phyloP scores from a whole-genome alignment of 1,140 invertebrate species.

The Solenopsis invicta region DNA sequence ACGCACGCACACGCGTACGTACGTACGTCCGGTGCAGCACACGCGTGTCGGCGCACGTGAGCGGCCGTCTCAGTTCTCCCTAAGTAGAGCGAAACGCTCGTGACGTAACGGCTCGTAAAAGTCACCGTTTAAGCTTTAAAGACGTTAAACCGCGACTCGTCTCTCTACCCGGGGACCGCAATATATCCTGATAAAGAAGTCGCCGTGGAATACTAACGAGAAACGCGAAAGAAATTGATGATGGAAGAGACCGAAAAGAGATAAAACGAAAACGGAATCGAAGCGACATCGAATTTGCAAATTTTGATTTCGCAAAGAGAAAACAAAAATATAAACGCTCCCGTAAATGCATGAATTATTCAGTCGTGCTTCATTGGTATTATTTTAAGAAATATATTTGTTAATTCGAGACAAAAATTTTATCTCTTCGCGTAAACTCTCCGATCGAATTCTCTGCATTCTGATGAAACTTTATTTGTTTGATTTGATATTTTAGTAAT shows the following conservation, averaged over 20 bases:
- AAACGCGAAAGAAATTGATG: neutral
- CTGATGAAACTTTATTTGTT: neutral
- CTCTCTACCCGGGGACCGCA: conserved; percentile 5
- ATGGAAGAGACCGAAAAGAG: too few relatives aligned
- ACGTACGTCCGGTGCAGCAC: neutral
- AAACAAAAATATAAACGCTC: neutral
- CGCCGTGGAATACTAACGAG: conserved; percentile 33
- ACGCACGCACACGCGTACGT: neutral
- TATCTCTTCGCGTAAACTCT: neutral
- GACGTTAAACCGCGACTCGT: conserved; percentile 34
- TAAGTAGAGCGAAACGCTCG: conserved; percentile 68
- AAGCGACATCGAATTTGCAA: neutral
- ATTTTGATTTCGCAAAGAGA: neutral
- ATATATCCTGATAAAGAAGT: conserved; percentile 46
- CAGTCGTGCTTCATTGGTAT: neutral
- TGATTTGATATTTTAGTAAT: too few relatives aligned
- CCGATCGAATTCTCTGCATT: neutral
- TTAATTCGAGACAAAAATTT: too few relatives aligned
- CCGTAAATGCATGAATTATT: neutral
- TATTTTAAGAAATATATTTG: neutral
- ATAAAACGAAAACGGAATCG: neutral
- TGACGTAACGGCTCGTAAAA: conserved; percentile 63
- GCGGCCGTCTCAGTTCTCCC: conserved; percentile 52
- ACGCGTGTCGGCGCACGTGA: conserved; percentile 26
- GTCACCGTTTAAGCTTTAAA: conserved; percentile 48